These are phyloP conservation scores for Pseudobourletiella spinata DNA, from an alignment of 1,140 invertebrate species.

Conservation along the genomic window DNA sequence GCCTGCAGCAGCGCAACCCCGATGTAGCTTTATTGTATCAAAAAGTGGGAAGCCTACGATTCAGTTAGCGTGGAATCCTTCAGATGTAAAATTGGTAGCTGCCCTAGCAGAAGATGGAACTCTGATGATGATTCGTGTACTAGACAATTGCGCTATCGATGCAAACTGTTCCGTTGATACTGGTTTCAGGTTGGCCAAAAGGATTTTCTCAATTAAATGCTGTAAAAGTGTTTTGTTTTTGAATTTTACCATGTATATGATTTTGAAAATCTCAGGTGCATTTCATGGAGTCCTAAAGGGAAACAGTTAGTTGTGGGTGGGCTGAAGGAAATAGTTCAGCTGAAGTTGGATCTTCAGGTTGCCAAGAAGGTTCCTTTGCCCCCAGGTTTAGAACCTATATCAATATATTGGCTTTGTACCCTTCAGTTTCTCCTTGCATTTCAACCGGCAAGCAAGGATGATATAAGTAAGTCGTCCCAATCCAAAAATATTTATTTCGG, in stretches of 20 bases:
- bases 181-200: background rate
- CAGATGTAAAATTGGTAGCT: background rate
- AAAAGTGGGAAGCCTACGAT: background rate
- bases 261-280: background rate
- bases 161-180: background rate
- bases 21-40: background rate
- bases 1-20: background rate
- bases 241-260: background rate
- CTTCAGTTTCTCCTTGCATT: background rate
- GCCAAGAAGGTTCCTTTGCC: background rate
- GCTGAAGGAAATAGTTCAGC: background rate
- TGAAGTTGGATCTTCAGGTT: constrained; percentile 1
- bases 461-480: background rate
- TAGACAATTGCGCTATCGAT: constrained; percentile 6
- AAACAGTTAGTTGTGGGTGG: background rate
- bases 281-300: constrained; percentile 11
- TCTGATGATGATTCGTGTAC: background rate
- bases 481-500: background rate
- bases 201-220: background rate
- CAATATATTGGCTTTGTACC: background rate
- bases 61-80: constrained; percentile 6
- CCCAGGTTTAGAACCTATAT: background rate
- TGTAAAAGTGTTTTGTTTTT: background rate
- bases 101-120: background rate
- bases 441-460: background rate